Evolutionary conservation across 2,888 invertebrate genomes (phyloP), one percentile per base, ranked within the genome.

Genomic region (Leptopilina drosophilae): DNA sequence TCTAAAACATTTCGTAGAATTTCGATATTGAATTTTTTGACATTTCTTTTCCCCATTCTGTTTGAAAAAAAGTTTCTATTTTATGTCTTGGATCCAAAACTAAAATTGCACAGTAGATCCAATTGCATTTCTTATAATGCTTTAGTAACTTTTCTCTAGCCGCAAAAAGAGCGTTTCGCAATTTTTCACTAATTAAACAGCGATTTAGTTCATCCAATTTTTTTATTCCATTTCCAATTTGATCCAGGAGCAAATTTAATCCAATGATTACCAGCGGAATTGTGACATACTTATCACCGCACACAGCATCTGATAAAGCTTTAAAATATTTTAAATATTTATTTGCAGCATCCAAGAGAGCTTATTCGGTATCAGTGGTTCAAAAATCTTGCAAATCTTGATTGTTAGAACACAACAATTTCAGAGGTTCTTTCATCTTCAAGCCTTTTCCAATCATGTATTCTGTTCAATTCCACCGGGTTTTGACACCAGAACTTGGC

Each of bases 81-180:
- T 73, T 73, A 46, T 73, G 46, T 26, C 49, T 73, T 49, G 49
- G 73, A 12, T 73, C 73, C 49, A 73, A 46, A 46, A 73, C n/a
- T n/a, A 73, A 26, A 14, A 49, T 49, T 15, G 15, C 73, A 46
- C 73, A 73, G 49, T 73, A 73, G 4, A 73, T n/a, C 73, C 73
- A 73, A 26, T 73, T 73, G 26, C 73, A 73, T 26, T 73, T 73
- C 9, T 73, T 46, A 73, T 73, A 73, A 53, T 73, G 49, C 26
- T 73, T 73, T n/a, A 73, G 12, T 49, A 73, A 46, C 46, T 73
- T 73, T 15, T 73, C n/a, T 46, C 49, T 40, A 15, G 73, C 73
- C 20, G 46, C n/a, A 46, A 46, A 49, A 46, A 26, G 26, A n/a
- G 73, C 42, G 15, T 15, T 15, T 49, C 26, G 26, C 46, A 73